Base-by-base conservation (phyloP, 2,113 vertebrate genomes). In the Corydoras sp. region DNA sequence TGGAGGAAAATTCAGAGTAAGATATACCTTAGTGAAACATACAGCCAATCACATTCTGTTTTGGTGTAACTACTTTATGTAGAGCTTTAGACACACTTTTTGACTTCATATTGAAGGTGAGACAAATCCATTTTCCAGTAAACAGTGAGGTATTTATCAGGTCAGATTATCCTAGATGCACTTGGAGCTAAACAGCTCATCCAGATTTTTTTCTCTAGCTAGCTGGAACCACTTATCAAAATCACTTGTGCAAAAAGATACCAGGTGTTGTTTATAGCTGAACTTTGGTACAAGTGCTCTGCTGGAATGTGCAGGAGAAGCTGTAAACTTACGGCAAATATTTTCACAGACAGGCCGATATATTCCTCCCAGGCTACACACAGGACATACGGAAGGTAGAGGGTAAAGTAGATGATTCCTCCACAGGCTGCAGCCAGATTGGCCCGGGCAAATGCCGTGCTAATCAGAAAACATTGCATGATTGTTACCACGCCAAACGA, bases 331-430 rank as follows among this genome's bases (percentile, higher is more conserved):
- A 99, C 97, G 68, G 87, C 93, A 2, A 97, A 83, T 65, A 98
- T 68, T 89, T 98, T 97, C 31, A 93, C 84, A 2, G 90, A 86
- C 71, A 92, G 97, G 77, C 90, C 91, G 62, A 98, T 82, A 0
- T 97, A 92, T 83, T 97, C 93, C 71, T 98, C 93, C 97, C 97
- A 99, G 2, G 97, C 96, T 35, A 96, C 93, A 14, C 95, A 97
- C 1, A 99, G 88, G 68, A 96, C 94, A 0, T 96, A 98, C 5
- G 97, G 97, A 68, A 99, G 86, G 83, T 99, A 99, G 2, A 98
- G 89, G 0, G 91, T 95, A 84, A 99, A 99, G 80, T 99, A 99
- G 77, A 99, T 92, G 82, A 99, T 96, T 61, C 97, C 97, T 0
- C 95, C 96, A 7, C 94, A 98, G 69, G 97, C 97, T 0, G 97